phyloP scores from a whole-genome alignment of 2,888 invertebrate species.

The Diabrotica balteata region DNA sequence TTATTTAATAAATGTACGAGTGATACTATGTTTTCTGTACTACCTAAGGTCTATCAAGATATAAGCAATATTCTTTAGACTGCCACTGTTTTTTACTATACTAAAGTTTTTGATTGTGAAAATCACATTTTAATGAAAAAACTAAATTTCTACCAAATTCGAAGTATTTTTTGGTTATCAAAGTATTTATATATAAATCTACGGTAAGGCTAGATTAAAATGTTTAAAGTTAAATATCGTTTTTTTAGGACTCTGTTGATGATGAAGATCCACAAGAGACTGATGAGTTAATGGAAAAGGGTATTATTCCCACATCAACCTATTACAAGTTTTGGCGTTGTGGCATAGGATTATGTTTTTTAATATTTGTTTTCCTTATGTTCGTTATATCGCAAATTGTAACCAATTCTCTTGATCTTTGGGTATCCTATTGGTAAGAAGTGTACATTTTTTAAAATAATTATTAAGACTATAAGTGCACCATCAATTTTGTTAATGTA shows the following conservation, averaged over 20 bases:
- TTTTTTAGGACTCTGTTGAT: constrained; percentile 2
- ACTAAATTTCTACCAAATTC: too few species aligned
- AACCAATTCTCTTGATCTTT: constrained; percentile 77
- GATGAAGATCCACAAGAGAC: constrained; percentile 65
- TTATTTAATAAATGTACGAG: too few species aligned
- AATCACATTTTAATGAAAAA: too few species aligned
- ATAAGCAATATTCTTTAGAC: too few species aligned
- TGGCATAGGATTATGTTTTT: constrained; percentile 67
- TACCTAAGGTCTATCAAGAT: too few species aligned
- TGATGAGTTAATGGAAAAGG: constrained; percentile 71
- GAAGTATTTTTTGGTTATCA: too few species aligned
- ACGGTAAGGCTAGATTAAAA: neutral
- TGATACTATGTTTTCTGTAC: too few species aligned
- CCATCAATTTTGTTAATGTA: neutral
- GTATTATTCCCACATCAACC: constrained; percentile 67
- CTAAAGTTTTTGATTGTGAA: too few species aligned
- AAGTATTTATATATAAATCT: neutral
- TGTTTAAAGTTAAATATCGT: neutral
- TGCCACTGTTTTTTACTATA: too few species aligned
- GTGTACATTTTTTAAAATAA: too few species aligned
- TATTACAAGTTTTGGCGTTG: constrained; percentile 75
- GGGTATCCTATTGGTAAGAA: constrained; percentile 78
- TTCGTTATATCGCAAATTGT: constrained; percentile 73
- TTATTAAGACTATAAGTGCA: too few species aligned
- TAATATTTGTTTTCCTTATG: constrained; percentile 64